These are phyloP conservation scores for Polyodon spathula DNA, from an alignment of 2,113 vertebrate genomes.

Conservation along the genomic window DNA sequence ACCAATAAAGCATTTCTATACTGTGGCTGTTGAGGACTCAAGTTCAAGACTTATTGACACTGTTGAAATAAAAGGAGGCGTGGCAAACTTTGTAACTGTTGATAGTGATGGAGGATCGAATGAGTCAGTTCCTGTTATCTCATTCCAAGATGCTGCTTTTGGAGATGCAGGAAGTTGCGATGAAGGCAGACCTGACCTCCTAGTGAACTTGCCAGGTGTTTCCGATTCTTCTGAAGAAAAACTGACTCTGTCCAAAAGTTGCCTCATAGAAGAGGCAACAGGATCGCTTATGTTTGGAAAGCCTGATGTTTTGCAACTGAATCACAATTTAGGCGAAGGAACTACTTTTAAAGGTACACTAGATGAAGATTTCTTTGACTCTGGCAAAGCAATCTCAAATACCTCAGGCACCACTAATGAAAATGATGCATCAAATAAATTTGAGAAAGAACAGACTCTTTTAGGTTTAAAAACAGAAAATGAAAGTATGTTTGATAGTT, in stretches of 20 bases:
- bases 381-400: too few relatives aligned
- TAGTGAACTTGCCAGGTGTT: slow-evolving; percentile 80
- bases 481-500: too few relatives aligned
- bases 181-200: slow-evolving; percentile 84
- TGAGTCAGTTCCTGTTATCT: slow-evolving; percentile 89
- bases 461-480: too few relatives aligned
- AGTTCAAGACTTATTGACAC: slow-evolving; percentile 47
- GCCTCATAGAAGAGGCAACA: slow-evolving; percentile 51
- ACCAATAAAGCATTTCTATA: slow-evolving; percentile 46
- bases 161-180: slow-evolving; percentile 62
- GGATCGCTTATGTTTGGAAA: slow-evolving; percentile 58
- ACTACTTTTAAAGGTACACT: slow-evolving; percentile 22
- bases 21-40: slow-evolving; percentile 43
- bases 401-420: too few relatives aligned
- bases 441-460: too few relatives aligned
- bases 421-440: too few relatives aligned
- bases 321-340: slow-evolving; percentile 50
- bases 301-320: slow-evolving; percentile 83
- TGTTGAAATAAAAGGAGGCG: slow-evolving; percentile 43
- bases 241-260: slow-evolving; percentile 40
- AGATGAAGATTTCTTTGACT: too few relatives aligned
- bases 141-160: slow-evolving; percentile 79
- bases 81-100: slow-evolving; percentile 57
- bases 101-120: slow-evolving; percentile 69
- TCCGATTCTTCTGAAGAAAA: slow-evolving; percentile 54